Conservation (phyloP, 2,113 vertebrate species). For the Acrocephalus arundinaceus region DNA sequence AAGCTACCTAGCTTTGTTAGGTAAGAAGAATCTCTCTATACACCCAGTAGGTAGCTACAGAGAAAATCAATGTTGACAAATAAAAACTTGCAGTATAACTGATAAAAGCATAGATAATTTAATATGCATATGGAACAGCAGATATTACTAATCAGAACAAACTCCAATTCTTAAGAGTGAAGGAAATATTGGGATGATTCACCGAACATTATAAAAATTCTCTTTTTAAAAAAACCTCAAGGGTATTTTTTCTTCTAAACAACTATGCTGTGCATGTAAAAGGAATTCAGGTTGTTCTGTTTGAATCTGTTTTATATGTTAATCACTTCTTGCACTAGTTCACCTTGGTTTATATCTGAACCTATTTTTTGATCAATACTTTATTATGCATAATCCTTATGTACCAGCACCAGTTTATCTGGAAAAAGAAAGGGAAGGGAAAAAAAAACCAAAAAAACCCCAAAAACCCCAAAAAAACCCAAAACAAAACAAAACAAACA, state of each 20-base stretch:
- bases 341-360: not conserved
- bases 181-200: not conserved
- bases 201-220: not conserved
- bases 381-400: not conserved
- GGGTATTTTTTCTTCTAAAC: not conserved
- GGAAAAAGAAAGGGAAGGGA: too few species aligned
- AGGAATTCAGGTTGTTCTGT: not conserved
- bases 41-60: not conserved
- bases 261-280: not conserved
- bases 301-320: not conserved
- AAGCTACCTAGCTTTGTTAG: not conserved
- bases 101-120: not conserved
- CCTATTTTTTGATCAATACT: not conserved
- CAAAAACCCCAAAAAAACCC: too few species aligned
- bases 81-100: not conserved
- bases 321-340: not conserved
- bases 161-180: not conserved
- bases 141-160: not conserved
- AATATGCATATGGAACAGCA: not conserved
- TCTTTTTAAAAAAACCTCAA: not conserved
- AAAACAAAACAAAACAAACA: too few species aligned
- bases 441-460: too few species aligned
- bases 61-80: not conserved
- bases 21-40: not conserved
- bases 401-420: not conserved